Evolutionary conservation across 2,113 vertebrate genomes (phyloP), one percentile per base, ranked within the genome.

Genomic region (Piprites chloris): DNA sequence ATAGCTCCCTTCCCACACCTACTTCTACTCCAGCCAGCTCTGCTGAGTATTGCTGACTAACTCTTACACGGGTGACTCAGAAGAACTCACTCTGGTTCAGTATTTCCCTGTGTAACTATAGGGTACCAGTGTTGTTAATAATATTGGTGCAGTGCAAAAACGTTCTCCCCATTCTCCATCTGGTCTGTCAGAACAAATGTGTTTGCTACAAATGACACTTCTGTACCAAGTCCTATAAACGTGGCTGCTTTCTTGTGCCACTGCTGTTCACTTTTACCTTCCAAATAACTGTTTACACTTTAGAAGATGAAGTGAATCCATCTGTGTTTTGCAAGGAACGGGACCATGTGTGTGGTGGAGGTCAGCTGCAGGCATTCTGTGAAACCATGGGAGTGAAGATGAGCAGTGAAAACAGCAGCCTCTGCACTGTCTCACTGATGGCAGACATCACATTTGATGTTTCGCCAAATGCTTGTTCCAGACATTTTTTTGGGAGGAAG

Each of bases 261-360:
- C 56, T 93, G 81, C 66, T 87, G 66, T 87, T 87, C 71, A 68
- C 58, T 95, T 93, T 56, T 84, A 86, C 94, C 67, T 93, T 89
- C 69, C 82, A 93, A 89, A 53, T 68, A 93, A 52, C 66, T 82
- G 91, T 78, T 96, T 78, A 72, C 17, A 12, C 74, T 85, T 77
- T 5, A 42, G 67, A 85, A 63, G 81, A 75, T 56, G 27, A 75
- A 82, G 27, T 47, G 69, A 89, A 82, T 85, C 92, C 74, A 65
- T 85, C 65, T 94, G 85, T 84, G 82, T 94, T 91, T 89, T 89
- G 47, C 53, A 61, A 89, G 56, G 62, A 74, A 59, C 6, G 39
- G 50, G 73, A 56, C 39, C 5, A 5, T 5, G 15, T 85, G 39
- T 78, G 68, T 89, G 47, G 46, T 41, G 44, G 41, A 50, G 85